Base-by-base conservation (phyloP, 2,888 invertebrate species). In the Liposcelis brunnea region DNA sequence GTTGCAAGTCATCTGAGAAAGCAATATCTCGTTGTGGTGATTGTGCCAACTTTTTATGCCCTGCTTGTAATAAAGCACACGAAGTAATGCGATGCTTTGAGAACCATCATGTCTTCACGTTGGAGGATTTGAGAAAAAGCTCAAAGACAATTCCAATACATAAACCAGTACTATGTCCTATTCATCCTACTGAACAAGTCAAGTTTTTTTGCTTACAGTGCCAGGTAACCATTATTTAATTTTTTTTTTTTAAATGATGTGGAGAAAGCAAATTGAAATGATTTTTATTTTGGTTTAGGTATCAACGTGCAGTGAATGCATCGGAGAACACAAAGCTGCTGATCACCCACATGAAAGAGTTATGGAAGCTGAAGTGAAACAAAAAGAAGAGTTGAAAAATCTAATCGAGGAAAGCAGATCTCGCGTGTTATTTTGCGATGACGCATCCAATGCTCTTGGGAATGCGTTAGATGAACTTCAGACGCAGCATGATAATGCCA, bases 51-150 rank as follows among this genome's bases (percentile, higher is more conserved):
- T 85, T 91, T 61, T 70, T 95, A 43, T 94, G 94, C 66, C 77
- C 82, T 50, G 86, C 89, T 60, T 95, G 94, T 68, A 89, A 90
- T 57, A 85, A 87, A 34, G 94, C 94, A 48, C 94, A 95, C 64
- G 84, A 89, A 63, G 57, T 57, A 59, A 94, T 94, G 94, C 75
- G 90, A 53, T 91, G 93, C 67, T 95, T 95, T 61, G 93, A 94
- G 64, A 87, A 86, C 57, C 94, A 95, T 62, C 75, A 82, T 62
- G 91, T 91, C 33, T 78, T 90, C 44, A 80, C 83, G 36, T 79
- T 93, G 59, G 90, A 90, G 56, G 87, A 89, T 54, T 70, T 90
- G 59, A 40, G 21, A 19, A 21, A 40, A 19, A 40, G 40, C 19
- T 18, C 40, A 77, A 78, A 83, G 59, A 80, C 80, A 55, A 70